These are phyloP conservation scores for Stenopsyche tienmushanensis DNA, from an alignment of 1,140 invertebrate species.

Conservation along the genomic window DNA sequence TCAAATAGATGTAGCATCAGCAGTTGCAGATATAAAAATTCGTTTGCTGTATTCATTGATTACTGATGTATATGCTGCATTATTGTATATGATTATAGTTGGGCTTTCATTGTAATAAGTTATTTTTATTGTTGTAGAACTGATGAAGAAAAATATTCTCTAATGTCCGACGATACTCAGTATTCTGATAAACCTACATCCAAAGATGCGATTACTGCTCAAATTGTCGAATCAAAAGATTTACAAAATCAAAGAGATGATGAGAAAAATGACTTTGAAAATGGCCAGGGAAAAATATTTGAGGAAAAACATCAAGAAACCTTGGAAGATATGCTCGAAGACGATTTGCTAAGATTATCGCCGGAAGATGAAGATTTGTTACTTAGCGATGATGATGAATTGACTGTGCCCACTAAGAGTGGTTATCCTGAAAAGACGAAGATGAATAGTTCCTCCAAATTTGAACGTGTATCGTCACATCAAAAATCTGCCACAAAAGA, in stretches of 20 bases:
- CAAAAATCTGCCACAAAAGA: slow-evolving; percentile 3
- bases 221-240: too few species aligned
- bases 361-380: slow-evolving; percentile 37
- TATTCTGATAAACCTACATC: neutral
- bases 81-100: neutral
- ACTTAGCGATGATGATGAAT: slow-evolving; percentile 31
- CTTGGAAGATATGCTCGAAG: slow-evolving; percentile 35
- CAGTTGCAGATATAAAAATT: too few species aligned
- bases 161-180: neutral
- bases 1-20: too few species aligned
- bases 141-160: neutral
- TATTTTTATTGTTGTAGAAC: neutral
- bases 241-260: slow-evolving; percentile 1
- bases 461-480: neutral
- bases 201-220: too few species aligned
- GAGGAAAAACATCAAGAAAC: slow-evolving; percentile 16
- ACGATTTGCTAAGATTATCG: slow-evolving; percentile 32
- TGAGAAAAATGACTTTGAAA: slow-evolving; percentile 10
- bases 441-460: neutral
- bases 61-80: too few species aligned
- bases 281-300: slow-evolving; percentile 1
- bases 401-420: slow-evolving; percentile 1
- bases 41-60: too few species aligned
- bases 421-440: neutral
- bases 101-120: neutral